These are phyloP conservation scores for Dynastes hyllus DNA, from an alignment of 2,888 invertebrate species.

Conservation along the genomic window DNA sequence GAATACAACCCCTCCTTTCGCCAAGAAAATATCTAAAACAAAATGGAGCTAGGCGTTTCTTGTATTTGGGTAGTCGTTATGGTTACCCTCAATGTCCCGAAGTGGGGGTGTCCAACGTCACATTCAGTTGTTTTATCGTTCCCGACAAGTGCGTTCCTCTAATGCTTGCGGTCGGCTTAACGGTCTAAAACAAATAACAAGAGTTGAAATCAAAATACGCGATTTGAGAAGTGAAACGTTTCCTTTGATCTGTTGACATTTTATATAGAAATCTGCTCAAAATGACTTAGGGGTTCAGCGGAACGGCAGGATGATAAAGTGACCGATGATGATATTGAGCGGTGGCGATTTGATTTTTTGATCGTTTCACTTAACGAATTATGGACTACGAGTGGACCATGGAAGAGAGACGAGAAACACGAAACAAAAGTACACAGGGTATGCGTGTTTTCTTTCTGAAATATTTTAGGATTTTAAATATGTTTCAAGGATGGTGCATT, in stretches of 20 bases:
- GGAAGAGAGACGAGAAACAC: conserved; percentile 66
- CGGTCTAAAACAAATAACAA: conserved; percentile 21
- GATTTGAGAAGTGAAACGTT: neutral
- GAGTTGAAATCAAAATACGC: neutral
- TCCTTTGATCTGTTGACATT: neutral
- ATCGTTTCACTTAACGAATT: conserved; percentile 56
- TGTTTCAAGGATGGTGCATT: no score
- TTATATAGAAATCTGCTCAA: neutral
- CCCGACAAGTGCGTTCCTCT: conserved; percentile 15
- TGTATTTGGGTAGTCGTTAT: conserved; percentile 37
- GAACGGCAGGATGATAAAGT: neutral
- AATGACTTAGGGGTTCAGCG: neutral
- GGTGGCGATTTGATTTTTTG: neutral
- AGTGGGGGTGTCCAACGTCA: conserved; percentile 30
- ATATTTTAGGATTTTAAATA: no score
- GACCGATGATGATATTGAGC: neutral
- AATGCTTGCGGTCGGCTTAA: neutral
- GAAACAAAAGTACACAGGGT: conserved; percentile 60
- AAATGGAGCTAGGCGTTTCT: conserved; percentile 18
- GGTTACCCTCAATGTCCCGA: conserved; percentile 38
- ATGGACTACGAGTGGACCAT: conserved; percentile 70
- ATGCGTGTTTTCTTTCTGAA: neutral
- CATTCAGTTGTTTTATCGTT: conserved; percentile 40
- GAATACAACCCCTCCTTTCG: neutral
- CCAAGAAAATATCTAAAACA: neutral